Conservation (phyloP, 2,797 vertebrate genomes). For the Siniperca undulata region DNA sequence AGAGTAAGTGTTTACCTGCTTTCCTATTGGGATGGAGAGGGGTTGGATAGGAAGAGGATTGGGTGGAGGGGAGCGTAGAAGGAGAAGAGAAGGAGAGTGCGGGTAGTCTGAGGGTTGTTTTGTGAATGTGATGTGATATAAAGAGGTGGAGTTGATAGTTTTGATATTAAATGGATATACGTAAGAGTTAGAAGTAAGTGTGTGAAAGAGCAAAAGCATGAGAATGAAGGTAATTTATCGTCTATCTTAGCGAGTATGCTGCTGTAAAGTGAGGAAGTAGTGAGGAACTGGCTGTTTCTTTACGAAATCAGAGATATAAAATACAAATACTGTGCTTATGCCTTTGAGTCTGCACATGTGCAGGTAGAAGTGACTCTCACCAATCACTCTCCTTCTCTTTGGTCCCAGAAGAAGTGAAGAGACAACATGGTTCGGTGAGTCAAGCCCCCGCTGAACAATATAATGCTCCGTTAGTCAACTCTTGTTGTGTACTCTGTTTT, state of each 20-base stretch:
- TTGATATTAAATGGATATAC: background rate
- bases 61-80: constrained; percentile 17
- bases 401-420: constrained; percentile 67
- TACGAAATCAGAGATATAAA: background rate
- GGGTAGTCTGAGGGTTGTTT: constrained; percentile 26
- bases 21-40: constrained; percentile 61
- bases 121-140: constrained; percentile 17
- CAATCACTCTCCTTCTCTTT: constrained; percentile 62
- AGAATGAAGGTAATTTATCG: constrained; percentile 4
- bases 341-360: constrained; percentile 47
- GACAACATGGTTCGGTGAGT: constrained; percentile 89
- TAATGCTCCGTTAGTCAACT: constrained; percentile 40
- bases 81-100: constrained; percentile 20
- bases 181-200: background rate
- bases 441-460: constrained; percentile 3
- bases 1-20: constrained; percentile 78
- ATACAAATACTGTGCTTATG: background rate
- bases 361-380: constrained; percentile 55
- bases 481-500: constrained; percentile 33
- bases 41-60: constrained; percentile 31
- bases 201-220: constrained; percentile 1
- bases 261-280: constrained; percentile 44
- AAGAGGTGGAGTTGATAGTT: background rate
- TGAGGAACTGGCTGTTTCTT: constrained; percentile 4
- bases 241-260: background rate